These are phyloP conservation scores for Phrynosoma platyrhinos DNA, from an alignment of 2,113 vertebrate genomes.

Conservation along the genomic window DNA sequence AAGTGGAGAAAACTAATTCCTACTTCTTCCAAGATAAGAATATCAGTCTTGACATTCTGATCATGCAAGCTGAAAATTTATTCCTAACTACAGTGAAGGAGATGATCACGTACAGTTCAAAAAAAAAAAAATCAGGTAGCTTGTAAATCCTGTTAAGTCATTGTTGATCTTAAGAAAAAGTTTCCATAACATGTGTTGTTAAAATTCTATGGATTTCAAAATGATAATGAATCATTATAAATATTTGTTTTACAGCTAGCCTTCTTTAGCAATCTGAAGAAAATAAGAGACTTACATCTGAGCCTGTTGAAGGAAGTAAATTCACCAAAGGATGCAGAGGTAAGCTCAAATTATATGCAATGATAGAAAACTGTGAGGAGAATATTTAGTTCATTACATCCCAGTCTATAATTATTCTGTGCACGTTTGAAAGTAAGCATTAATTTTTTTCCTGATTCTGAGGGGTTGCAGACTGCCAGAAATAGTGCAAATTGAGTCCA, in stretches of 20 bases:
- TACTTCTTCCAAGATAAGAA: neutral
- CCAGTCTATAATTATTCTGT: neutral
- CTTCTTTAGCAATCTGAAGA: conserved; percentile 73
- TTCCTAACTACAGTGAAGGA: neutral
- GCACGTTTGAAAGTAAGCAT: neutral
- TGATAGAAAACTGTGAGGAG: neutral
- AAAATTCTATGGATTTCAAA: neutral
- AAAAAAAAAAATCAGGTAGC: neutral
- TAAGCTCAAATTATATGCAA: conserved; percentile 51
- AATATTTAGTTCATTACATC: neutral
- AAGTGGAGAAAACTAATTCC: neutral
- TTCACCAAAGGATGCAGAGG: conserved; percentile 11
- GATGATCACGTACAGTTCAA: neutral
- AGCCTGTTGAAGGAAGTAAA: conserved; percentile 64
- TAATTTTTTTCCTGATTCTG: neutral
- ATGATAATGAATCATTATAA: neutral
- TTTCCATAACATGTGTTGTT: neutral
- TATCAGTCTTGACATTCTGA: neutral
- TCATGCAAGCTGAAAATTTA: neutral
- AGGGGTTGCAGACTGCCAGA: no score
- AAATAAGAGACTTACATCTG: conserved; percentile 68
- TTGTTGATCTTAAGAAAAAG: neutral
- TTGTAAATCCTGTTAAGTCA: neutral
- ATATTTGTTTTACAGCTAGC: conserved; percentile 62
- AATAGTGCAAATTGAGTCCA: no score